Percentiles rank a stretch among this genome's conserved stretches.
Conservation (phyloP, 2,888 invertebrate genomes). For the Diploptera punctata region DNA sequence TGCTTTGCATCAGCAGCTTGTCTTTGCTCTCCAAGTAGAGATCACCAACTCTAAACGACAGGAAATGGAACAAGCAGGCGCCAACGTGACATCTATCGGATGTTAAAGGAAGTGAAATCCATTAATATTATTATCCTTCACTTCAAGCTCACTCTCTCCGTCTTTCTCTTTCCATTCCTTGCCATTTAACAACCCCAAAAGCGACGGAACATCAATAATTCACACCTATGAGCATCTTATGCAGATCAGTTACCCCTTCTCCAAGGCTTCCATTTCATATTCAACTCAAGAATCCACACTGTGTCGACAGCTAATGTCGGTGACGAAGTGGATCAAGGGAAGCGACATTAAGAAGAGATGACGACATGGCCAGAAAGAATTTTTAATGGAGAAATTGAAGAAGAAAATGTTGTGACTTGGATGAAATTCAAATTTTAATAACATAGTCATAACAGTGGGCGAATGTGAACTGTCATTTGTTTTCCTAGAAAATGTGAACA, state of each 20-base stretch:
- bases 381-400: no score
- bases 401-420: no score
- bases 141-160: conserved; percentile 10
- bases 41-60: conserved; percentile 24
- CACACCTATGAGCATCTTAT: conserved; percentile 28
- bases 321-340: no score
- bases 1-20: no score
- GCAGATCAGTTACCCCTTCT: conserved; percentile 8
- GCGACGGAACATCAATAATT: conserved; percentile 23
- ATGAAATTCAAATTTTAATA: no score
- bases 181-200: conserved; percentile 16
- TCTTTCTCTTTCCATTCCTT: conserved; percentile 4
- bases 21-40: no score
- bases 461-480: no score
- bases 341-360: no score
- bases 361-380: no score
- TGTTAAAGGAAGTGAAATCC: conserved; percentile 27
- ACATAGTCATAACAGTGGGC: no score
- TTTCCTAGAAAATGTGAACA: no score
- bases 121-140: conserved; percentile 30
- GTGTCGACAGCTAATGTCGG: no score
- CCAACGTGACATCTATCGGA: conserved; percentile 25
- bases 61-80: conserved; percentile 25
- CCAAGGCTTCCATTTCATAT: not conserved
- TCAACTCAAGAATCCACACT: not conserved